Conservation (phyloP, 1,140 invertebrate genomes). For the Yoshiicerus persimilis region DNA sequence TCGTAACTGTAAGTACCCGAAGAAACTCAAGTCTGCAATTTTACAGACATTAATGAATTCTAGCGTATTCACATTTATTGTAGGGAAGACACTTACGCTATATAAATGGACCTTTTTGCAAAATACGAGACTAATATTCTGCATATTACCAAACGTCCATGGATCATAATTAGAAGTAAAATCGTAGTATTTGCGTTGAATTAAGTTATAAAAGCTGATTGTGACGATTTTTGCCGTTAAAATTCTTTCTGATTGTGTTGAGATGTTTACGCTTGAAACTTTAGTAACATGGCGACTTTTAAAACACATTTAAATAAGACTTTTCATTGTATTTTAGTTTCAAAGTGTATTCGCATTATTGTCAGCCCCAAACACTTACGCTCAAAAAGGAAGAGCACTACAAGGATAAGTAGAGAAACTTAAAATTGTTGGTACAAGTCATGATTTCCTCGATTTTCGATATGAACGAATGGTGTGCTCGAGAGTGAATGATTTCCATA, state of each 20-base stretch:
- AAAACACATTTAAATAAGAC: not conserved
- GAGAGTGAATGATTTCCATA: not conserved
- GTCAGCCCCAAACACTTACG: not conserved
- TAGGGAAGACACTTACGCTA: not conserved
- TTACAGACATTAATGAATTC: not conserved
- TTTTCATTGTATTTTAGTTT: not conserved
- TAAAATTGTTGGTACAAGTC: constrained; percentile 17
- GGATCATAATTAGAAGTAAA: not conserved
- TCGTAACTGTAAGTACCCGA: not conserved
- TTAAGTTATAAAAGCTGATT: not conserved
- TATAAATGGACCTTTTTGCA: not conserved
- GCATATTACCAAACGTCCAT: constrained; percentile 13
- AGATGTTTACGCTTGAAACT: not conserved
- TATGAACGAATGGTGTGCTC: not conserved
- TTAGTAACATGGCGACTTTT: not conserved
- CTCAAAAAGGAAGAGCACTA: not conserved
- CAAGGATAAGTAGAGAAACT: not conserved
- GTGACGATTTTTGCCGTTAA: not conserved
- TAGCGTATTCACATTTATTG: not conserved
- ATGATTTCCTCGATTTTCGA: not conserved
- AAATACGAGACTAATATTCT: constrained; percentile 18
- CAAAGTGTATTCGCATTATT: not conserved
- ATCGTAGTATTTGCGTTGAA: not conserved
- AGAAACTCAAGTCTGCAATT: not conserved
- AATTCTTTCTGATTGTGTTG: not conserved